A percentile compares a stretch with the other conserved stretches of the same genome.
These are phyloP conservation scores for Bergia sp. DNA, from an alignment of 92 coral and sea anemone genomes.

Conservation along the genomic window DNA sequence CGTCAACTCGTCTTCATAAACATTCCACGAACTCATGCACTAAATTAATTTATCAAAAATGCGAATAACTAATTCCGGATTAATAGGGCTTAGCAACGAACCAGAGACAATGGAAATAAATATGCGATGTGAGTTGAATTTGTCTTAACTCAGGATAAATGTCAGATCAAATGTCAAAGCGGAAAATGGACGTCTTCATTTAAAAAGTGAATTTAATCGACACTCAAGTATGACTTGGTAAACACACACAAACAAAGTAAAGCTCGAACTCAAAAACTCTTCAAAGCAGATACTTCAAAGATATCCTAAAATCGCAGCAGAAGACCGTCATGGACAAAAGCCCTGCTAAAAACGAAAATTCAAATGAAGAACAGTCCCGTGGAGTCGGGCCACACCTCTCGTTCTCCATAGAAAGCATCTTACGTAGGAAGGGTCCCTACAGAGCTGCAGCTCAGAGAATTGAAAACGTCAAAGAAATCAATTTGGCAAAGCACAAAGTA, in stretches of 20 bases:
- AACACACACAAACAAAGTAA: constrained; percentile 29
- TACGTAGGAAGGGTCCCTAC: constrained; percentile 46
- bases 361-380: constrained; percentile 1
- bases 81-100: constrained; percentile 35
- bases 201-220: constrained; percentile 24
- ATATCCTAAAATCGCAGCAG: background rate
- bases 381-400: constrained; percentile 47
- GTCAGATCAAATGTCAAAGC: constrained; percentile 49
- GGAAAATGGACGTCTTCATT: constrained; percentile 25
- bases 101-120: constrained; percentile 30
- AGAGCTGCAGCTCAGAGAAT: background rate
- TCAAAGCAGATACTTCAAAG: constrained; percentile 10
- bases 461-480: constrained; percentile 2
- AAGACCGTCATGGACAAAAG: constrained; percentile 3
- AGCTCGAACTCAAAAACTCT: background rate
- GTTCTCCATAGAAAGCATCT: constrained; percentile 92
- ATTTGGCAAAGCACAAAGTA: background rate
- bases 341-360: constrained; percentile 1
- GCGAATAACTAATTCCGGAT: constrained; percentile 35
- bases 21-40: background rate
- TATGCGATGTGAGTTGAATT: constrained; percentile 29
- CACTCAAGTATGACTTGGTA: constrained; percentile 27
- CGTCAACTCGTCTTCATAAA: constrained; percentile 5
- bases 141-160: constrained; percentile 37
- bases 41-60: background rate